Evolutionary conservation across 30 jellyfish, hydroid and myxozoan species (phyloP).

Genomic region (Hydractinia echinata): DNA sequence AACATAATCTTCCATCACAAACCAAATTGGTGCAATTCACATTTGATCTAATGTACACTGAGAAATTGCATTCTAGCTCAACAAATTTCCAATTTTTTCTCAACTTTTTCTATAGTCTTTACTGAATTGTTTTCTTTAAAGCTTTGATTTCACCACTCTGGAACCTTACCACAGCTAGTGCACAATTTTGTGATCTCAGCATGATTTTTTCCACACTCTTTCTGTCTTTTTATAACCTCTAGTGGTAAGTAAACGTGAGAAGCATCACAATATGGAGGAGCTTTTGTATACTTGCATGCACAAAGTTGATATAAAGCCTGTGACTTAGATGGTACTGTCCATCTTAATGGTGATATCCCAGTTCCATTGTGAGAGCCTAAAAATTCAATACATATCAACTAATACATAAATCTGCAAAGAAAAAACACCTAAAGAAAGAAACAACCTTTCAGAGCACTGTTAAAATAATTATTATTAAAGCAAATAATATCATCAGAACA

Average conservation of each 20-base stretch:
- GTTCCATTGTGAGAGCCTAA: constrained; percentile 89
- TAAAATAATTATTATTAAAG: background rate
- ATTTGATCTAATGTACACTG: too few relatives aligned
- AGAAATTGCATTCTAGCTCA: too few relatives aligned
- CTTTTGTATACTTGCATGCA: constrained; percentile 59
- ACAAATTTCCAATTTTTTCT: too few relatives aligned
- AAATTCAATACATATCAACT: background rate
- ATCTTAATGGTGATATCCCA: constrained; percentile 56
- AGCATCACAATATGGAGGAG: constrained; percentile 81
- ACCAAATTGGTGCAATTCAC: too few relatives aligned
- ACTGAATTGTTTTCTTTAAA: too few relatives aligned
- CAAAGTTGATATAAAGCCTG: constrained; percentile 61
- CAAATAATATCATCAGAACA: background rate
- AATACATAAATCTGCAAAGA: background rate
- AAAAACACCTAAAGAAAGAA: background rate
- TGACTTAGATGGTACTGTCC: constrained; percentile 59
- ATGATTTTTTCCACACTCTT: constrained; percentile 49
- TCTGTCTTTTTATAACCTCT: constrained; percentile 44
- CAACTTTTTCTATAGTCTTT: too few relatives aligned
- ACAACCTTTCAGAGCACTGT: background rate
- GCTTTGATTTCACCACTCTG: constrained; percentile 70
- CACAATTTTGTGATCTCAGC: constrained; percentile 37
- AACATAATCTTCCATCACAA: too few relatives aligned
- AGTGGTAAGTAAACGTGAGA: constrained; percentile 58
- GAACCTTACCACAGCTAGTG: constrained; percentile 82